Evolutionary conservation across 1,140 invertebrate genomes (phyloP), one percentile per base, ranked within the genome.

Genomic region (Cardiocondyla obscurior): DNA sequence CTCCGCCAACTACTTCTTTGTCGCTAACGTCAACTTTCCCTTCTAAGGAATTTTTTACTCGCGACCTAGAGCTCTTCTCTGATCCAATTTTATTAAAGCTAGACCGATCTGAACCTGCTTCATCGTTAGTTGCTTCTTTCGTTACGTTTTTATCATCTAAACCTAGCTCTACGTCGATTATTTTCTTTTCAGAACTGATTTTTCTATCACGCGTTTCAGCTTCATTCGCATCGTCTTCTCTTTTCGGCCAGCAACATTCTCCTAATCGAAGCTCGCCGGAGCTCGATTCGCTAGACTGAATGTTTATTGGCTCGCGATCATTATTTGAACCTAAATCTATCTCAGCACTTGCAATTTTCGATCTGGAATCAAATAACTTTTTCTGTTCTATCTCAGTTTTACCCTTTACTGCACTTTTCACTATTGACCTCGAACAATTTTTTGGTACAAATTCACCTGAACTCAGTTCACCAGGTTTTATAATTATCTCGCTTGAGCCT

Each of bases 181-280:
- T 69, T 53, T 42, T 51, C 0, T 33, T 76, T 5, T 33, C 39
- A n/a, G 57, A n/a, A 49, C 22, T 46, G 0, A 49, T n/a, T 22
- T 64, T 76, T 42, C 5, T 39, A 55, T 39, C 60, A 25, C 36
- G 19, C 25, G 16, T 2, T 33, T 36, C 30, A 22, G 44, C n/a
- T n/a, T 33, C 62, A 25, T 65, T 36, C 19, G 4, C 30, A 19
- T 30, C 16, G 25, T 6, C 39, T 53, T 67, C 74, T 55, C 49
- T 79, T 53, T 12, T 79, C 10, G 74, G 74, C 74, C 74, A 79
- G 25, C 74, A 79, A 67, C 74, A 79, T 69, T 79, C 74, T 42
- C 74, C 33, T 6, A 79, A 25, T 22, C 74, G 74, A 28, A 79
- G 62, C 30, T 79, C 74, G 16, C 60, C 51, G 5, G 74, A 65